phyloP scores from a whole-genome alignment of 2,888 invertebrate species.

The Eristalinus aeneus region DNA sequence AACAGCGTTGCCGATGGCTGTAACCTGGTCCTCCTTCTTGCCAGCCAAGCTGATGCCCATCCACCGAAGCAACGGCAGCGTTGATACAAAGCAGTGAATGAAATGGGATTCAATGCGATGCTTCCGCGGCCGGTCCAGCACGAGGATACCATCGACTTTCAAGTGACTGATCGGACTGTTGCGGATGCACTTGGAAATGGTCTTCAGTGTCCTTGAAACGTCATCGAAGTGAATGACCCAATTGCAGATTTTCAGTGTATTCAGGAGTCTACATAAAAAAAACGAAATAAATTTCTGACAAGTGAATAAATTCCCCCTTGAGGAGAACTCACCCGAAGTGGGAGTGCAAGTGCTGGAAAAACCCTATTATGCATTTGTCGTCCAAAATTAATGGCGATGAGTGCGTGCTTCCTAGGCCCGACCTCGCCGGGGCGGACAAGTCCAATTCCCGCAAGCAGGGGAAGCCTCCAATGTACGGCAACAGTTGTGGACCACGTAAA shows the following conservation, averaged over 20 bases:
- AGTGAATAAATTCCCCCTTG: background rate
- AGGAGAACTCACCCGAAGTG: slow-evolving; percentile 78
- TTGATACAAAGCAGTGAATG: slow-evolving; percentile 74
- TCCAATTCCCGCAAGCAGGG: slow-evolving; percentile 81
- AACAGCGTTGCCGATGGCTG: slow-evolving; percentile 75
- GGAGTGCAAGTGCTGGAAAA: slow-evolving; percentile 80
- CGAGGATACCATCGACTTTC: slow-evolving; percentile 76
- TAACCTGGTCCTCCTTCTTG: slow-evolving; percentile 76
- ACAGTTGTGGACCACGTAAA: slow-evolving; percentile 81
- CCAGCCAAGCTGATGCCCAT: slow-evolving; percentile 75
- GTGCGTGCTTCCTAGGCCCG: slow-evolving; percentile 77
- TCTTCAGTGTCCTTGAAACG: slow-evolving; percentile 74
- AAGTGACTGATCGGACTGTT: slow-evolving; percentile 76
- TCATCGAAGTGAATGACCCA: slow-evolving; percentile 77
- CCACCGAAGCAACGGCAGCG: slow-evolving; percentile 75
- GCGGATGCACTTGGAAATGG: slow-evolving; percentile 74
- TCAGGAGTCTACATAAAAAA: slow-evolving; percentile 71
- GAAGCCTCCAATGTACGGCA: slow-evolving; percentile 81
- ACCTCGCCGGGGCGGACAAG: slow-evolving; percentile 81
- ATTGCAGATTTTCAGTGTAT: slow-evolving; percentile 76
- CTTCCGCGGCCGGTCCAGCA: slow-evolving; percentile 75
- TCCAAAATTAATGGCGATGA: slow-evolving; percentile 80
- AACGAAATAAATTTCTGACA: too few relatives aligned
- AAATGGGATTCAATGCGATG: slow-evolving; percentile 74
- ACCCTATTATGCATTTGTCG: slow-evolving; percentile 81